A percentile compares a stretch with the other conserved stretches of the same genome.
These are phyloP conservation scores for Eueides isabella DNA, from an alignment of 1,140 invertebrate species.

Conservation along the genomic window DNA sequence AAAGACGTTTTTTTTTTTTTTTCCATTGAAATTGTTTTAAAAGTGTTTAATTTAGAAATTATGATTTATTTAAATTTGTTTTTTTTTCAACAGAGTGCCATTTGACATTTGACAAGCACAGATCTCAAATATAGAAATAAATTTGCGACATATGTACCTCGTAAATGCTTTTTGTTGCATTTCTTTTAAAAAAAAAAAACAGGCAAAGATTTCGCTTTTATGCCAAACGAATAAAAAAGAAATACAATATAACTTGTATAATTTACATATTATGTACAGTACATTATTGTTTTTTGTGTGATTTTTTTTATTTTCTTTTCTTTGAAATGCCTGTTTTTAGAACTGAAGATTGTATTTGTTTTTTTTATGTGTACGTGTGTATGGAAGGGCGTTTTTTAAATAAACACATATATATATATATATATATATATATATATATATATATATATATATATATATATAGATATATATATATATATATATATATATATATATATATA, in stretches of 20 bases:
- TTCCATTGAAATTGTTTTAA: not conserved
- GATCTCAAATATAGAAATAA: conserved; percentile 1
- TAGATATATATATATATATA: not conserved
- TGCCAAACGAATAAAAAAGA: not conserved
- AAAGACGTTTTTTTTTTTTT: not conserved
- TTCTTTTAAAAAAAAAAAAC: not conserved
- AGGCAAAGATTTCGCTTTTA: conserved; percentile 1
- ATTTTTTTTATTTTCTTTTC: conserved; percentile 4
- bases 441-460: not conserved
- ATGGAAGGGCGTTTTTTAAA: conserved; percentile 11
- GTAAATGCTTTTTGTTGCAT: not conserved
- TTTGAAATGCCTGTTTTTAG: conserved; percentile 12
- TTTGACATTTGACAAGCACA: not conserved
- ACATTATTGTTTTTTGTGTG: not conserved
- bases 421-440: not conserved
- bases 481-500: too few species aligned
- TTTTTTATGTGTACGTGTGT: conserved; percentile 8
- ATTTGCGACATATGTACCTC: not conserved
- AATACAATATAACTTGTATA: not conserved
- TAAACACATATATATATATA: not conserved
- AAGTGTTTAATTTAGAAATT: not conserved
- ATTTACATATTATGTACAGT: conserved; percentile 5
- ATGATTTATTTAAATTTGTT: too few species aligned
- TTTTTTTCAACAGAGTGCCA: not conserved
- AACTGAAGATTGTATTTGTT: conserved; percentile 7